phyloP scores from a whole-genome alignment of 2,797 vertebrate species.

The Anniella stebbinsi region DNA sequence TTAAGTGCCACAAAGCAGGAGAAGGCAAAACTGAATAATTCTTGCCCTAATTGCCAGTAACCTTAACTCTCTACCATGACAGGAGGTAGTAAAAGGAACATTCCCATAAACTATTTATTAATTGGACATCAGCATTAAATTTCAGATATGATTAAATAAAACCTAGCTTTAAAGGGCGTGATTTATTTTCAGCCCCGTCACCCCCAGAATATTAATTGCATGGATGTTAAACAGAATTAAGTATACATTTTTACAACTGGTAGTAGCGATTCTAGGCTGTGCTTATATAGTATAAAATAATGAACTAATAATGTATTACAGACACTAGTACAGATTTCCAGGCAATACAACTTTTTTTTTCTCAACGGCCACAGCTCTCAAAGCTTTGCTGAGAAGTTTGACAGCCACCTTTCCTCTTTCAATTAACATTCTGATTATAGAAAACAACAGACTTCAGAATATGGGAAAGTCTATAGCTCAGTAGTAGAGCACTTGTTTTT shows the following conservation, averaged over 20 bases:
- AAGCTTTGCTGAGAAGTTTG: neutral
- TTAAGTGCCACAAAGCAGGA: neutral
- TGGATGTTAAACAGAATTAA: constrained; percentile 11
- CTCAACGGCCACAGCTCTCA: neutral
- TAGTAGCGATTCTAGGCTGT: neutral
- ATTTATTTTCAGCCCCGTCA: constrained; percentile 9
- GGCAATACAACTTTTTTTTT: neutral
- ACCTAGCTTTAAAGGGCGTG: neutral
- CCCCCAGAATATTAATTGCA: neutral
- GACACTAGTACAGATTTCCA: neutral
- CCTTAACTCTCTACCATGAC: neutral
- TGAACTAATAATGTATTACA: neutral
- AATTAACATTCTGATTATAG: neutral
- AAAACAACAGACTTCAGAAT: neutral
- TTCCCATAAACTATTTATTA: constrained; percentile 27
- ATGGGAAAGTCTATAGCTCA: neutral
- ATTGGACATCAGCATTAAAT: constrained; percentile 17
- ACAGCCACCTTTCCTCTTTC: neutral
- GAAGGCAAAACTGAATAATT: constrained; percentile 1
- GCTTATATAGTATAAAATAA: constrained; percentile 6
- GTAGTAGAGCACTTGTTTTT: neutral
- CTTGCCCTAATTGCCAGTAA: constrained; percentile 1
- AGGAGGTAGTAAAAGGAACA: constrained; percentile 4
- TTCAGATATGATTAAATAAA: constrained; percentile 24
- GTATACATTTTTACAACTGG: constrained; percentile 6